Evolutionary conservation across 2,797 vertebrate species (phyloP).

Genomic region (Phoxinus dragarum): DNA sequence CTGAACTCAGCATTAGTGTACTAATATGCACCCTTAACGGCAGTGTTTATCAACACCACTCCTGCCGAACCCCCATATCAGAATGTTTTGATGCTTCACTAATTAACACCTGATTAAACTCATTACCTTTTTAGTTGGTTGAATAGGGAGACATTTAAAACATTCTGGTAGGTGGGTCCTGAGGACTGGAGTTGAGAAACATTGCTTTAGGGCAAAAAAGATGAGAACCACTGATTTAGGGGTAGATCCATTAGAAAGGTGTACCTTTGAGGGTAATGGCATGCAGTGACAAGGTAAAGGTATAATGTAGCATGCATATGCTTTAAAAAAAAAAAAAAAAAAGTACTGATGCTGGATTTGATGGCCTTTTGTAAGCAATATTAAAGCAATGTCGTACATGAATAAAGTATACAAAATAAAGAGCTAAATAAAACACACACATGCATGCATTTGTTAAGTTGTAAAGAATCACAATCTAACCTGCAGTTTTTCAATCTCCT

Average conservation of each 20-base stretch:
- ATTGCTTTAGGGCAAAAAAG: not conserved
- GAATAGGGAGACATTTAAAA: not conserved
- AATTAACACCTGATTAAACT: not conserved
- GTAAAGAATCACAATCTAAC: slow-evolving; percentile 69
- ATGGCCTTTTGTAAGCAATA: not conserved
- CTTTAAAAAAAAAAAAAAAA: not conserved
- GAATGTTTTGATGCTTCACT: not conserved
- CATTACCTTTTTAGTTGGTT: not conserved
- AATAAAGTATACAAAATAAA: not conserved
- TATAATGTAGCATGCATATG: slow-evolving; percentile 6
- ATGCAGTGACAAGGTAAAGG: not conserved
- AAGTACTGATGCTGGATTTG: not conserved
- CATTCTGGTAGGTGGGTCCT: not conserved
- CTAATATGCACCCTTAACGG: not conserved
- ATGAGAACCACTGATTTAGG: not conserved
- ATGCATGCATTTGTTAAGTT: not conserved
- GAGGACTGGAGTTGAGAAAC: not conserved
- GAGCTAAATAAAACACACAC: not conserved
- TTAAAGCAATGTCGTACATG: not conserved
- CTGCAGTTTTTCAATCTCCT: slow-evolving; percentile 94
- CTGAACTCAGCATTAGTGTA: not conserved
- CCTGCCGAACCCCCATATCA: not conserved
- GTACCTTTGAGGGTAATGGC: not conserved
- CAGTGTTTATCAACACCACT: not conserved
- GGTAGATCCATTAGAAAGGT: not conserved